phyloP scores from a whole-genome alignment of 1,140 invertebrate species.

The Drosophila willistoni region DNA sequence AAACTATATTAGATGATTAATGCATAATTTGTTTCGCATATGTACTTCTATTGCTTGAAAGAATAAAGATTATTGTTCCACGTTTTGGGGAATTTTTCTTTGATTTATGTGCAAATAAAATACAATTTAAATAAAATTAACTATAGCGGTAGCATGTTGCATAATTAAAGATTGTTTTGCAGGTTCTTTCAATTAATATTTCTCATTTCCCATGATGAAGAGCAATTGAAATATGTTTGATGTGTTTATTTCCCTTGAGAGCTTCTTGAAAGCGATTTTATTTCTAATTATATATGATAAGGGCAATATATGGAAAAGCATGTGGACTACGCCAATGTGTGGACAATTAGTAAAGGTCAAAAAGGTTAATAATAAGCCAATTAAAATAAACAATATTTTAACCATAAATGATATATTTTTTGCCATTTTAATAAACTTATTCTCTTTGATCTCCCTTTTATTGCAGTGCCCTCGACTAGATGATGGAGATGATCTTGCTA shows the following conservation, averaged over 20 bases:
- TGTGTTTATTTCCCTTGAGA: no score
- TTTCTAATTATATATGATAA: no score
- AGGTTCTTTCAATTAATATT: no score
- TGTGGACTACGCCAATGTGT: background rate
- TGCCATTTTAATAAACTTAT: constrained; percentile 13
- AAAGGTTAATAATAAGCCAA: constrained; percentile 63
- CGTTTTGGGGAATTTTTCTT: background rate
- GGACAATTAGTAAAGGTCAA: constrained; percentile 64
- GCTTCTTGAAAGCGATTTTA: no score
- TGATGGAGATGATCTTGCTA: background rate
- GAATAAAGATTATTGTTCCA: constrained; percentile 21
- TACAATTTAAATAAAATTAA: background rate
- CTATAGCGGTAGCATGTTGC: background rate
- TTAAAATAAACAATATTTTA: constrained; percentile 17
- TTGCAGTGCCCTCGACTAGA: constrained; percentile 41
- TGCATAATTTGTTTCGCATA: constrained; percentile 13
- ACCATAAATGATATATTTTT: constrained; percentile 5
- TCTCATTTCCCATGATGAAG: no score
- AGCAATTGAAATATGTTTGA: no score
- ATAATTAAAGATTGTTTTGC: background rate
- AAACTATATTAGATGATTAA: constrained; percentile 29
- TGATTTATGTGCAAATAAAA: background rate
- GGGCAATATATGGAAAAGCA: no score
- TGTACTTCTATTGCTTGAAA: background rate
- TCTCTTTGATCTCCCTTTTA: background rate